phyloP scores from a whole-genome alignment of 30 jellyfish, hydroid and myxozoan genomes.

The Hydra vulgaris region DNA sequence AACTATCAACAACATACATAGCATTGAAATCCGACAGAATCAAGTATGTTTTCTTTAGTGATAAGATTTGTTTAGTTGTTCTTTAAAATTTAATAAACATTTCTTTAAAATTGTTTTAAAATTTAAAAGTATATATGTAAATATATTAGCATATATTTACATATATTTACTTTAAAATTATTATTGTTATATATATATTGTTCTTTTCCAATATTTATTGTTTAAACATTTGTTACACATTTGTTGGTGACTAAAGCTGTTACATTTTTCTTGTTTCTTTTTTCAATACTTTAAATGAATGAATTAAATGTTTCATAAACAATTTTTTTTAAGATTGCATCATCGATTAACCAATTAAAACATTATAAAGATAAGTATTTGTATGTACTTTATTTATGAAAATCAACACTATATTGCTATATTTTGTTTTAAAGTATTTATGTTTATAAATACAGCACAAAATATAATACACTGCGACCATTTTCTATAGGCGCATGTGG shows the following conservation, averaged over 20 bases:
- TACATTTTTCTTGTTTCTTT: neutral
- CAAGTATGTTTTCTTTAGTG: slow-evolving; percentile 48
- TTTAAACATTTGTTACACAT: no score
- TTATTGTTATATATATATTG: no score
- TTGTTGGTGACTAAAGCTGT: no score
- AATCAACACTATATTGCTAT: no score
- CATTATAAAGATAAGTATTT: slow-evolving; percentile 55
- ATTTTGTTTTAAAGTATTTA: no score
- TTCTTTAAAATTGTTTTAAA: neutral
- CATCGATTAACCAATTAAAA: slow-evolving; percentile 46
- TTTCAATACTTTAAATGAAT: neutral
- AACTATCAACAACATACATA: slow-evolving; percentile 63
- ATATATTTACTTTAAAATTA: no score
- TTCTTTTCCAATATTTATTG: no score
- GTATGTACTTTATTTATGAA: slow-evolving; percentile 33
- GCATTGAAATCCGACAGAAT: slow-evolving; percentile 49
- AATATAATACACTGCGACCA: no score
- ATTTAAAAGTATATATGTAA: neutral
- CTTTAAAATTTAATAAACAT: neutral
- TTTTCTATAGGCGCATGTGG: no score
- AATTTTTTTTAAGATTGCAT: slow-evolving; percentile 33
- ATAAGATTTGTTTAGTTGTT: no score
- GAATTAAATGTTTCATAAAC: neutral
- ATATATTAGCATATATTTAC: no score
- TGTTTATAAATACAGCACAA: no score